Evolutionary conservation across 2,797 vertebrate genomes (phyloP), one percentile per base, ranked within the genome.

Genomic region (Apogon talboti): DNA sequence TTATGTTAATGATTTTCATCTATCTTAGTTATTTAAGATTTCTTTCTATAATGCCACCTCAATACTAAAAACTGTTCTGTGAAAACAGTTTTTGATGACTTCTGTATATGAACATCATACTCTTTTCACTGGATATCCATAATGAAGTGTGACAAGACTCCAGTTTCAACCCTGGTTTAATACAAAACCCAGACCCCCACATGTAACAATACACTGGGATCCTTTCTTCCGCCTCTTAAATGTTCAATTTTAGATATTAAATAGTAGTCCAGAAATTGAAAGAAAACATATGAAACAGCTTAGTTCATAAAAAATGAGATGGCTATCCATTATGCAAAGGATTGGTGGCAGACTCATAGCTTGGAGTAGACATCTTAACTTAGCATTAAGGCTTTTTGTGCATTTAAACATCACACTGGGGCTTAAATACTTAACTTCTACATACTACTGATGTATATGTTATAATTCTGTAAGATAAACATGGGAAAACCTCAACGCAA

Each of bases 211-310:
- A 21, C 19, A 21, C 19, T 21, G 19, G 11, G n/a, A 18, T 52
- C 16, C 16, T 58, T 55, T 14, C 50, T 47, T 28, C 24, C 6
- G 24, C 24, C 6, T 28, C 24, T 28, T 4, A 28, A 28, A 24
- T 66, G 47, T 55, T 55, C 30, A 44, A 21, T 46, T 8, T 19
- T 28, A 50, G 65, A 80, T 71, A 65, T 67, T 33, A 41, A 62
- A 52, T 19, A 41, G 60, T 16, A 68, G 46, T 33, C 58, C 59
- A 78, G 45, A 53, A 16, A 35, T 66, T 24, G 43, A 66, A 53
- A 71, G 12, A 66, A 76, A 82, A 81, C 62, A 51, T 54, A 51
- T 37, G 54, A 68, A 76, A 74, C 49, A 35, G 53, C 19, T 74
- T 59, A 65, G 48, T 74, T 76, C 46, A 61, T 49, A 8, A 63